These are phyloP conservation scores for Heliconius nattereri DNA, from an alignment of 1,140 invertebrate species.

Conservation along the genomic window DNA sequence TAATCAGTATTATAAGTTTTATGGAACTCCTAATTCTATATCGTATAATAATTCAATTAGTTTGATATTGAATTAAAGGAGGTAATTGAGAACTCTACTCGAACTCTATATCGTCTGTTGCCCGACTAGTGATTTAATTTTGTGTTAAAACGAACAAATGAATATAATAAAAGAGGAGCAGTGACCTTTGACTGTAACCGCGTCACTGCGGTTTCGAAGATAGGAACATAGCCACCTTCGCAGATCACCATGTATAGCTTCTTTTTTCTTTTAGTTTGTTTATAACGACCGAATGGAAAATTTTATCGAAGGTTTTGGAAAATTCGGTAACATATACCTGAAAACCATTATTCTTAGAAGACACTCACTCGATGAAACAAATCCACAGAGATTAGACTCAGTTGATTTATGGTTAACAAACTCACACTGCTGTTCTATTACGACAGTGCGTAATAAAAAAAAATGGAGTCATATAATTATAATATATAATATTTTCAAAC, in stretches of 20 bases:
- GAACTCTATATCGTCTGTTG: no score
- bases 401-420: conserved; percentile 33
- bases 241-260: background rate
- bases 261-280: background rate
- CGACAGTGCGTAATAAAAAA: conserved; percentile 13
- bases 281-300: conserved; percentile 20
- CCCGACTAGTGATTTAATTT: no score
- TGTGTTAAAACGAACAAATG: no score
- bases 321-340: conserved; percentile 4
- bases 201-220: no score
- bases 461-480: conserved; percentile 21
- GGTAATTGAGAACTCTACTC: no score
- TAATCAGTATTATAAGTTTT: background rate
- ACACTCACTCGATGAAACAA: background rate
- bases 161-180: no score
- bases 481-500: conserved; percentile 37
- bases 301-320: conserved; percentile 26
- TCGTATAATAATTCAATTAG: no score
- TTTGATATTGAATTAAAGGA: no score
- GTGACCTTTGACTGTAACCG: no score
- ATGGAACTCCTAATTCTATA: no score
- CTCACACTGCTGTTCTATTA: conserved; percentile 20
- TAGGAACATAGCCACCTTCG: no score
- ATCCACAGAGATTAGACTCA: conserved; percentile 28
- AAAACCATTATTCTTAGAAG: conserved; percentile 9